Evolutionary conservation across 2,797 vertebrate species (phyloP).

Genomic region (Onychomys leucogaster): DNA sequence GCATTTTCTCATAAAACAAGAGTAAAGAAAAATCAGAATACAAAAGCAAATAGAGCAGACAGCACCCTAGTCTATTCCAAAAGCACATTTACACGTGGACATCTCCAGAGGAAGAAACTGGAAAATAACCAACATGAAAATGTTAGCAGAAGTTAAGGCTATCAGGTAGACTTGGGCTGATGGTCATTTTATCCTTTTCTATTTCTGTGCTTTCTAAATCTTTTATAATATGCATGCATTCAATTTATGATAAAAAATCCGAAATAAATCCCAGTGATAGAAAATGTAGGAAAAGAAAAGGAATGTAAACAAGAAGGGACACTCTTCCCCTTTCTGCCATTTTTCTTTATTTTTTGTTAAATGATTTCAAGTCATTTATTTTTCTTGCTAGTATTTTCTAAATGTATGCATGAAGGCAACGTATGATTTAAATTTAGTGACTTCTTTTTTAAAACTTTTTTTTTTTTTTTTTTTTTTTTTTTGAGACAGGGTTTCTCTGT

Average conservation of each 20-base stretch:
- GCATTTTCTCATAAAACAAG: conserved; percentile 16
- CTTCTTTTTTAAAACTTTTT: background rate
- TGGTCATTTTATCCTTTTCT: background rate
- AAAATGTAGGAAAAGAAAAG: conserved; percentile 26
- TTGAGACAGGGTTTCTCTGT: too few relatives aligned
- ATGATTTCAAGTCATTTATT: background rate
- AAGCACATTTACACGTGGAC: background rate
- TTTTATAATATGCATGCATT: background rate
- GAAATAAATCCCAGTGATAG: background rate
- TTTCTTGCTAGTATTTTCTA: background rate
- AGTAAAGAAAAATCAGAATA: background rate
- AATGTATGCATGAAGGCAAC: background rate
- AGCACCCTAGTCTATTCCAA: background rate
- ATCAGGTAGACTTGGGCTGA: background rate
- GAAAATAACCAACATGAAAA: background rate
- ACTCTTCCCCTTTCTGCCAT: background rate
- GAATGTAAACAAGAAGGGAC: background rate
- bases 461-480: too few relatives aligned
- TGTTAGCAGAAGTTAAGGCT: background rate
- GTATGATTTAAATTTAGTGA: background rate
- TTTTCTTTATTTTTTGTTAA: background rate
- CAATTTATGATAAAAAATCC: conserved; percentile 13
- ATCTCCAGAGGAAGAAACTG: background rate
- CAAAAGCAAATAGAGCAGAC: background rate
- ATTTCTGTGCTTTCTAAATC: background rate